These are phyloP conservation scores for Artibeus lituratus DNA, from an alignment of 2,797 vertebrate genomes.

Conservation along the genomic window DNA sequence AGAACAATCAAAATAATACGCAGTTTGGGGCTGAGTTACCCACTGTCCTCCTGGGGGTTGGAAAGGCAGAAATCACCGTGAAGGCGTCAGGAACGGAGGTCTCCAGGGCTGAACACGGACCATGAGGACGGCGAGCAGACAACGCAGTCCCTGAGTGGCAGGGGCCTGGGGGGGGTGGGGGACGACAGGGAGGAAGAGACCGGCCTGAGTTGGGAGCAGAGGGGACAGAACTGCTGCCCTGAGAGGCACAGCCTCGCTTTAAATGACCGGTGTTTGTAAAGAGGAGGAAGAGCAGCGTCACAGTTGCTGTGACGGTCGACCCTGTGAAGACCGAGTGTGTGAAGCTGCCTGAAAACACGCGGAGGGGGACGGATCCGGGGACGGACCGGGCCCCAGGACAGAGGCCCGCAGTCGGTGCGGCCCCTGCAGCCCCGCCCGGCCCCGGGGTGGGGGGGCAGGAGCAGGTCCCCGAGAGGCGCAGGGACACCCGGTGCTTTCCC, in stretches of 20 bases:
- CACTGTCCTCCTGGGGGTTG: not conserved
- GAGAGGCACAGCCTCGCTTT: not conserved
- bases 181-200: not conserved
- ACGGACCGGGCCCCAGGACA: not conserved
- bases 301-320: not conserved
- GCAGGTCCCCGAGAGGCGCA: not conserved
- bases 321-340: not conserved
- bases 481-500: not conserved
- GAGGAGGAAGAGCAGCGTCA: not conserved
- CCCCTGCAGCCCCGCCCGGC: too few species aligned
- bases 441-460: not conserved
- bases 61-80: not conserved
- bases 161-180: too few species aligned
- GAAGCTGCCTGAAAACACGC: not conserved
- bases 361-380: not conserved
- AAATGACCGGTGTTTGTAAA: not conserved
- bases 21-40: not conserved
- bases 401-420: not conserved
- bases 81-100: not conserved
- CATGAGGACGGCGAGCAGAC: not conserved
- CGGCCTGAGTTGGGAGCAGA: not conserved
- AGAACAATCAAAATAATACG: not conserved
- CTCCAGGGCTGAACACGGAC: not conserved
- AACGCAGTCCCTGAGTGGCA: not conserved
- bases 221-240: not conserved